phyloP scores from a whole-genome alignment of 2,113 vertebrate species.

The Dissostichus mawsoni region DNA sequence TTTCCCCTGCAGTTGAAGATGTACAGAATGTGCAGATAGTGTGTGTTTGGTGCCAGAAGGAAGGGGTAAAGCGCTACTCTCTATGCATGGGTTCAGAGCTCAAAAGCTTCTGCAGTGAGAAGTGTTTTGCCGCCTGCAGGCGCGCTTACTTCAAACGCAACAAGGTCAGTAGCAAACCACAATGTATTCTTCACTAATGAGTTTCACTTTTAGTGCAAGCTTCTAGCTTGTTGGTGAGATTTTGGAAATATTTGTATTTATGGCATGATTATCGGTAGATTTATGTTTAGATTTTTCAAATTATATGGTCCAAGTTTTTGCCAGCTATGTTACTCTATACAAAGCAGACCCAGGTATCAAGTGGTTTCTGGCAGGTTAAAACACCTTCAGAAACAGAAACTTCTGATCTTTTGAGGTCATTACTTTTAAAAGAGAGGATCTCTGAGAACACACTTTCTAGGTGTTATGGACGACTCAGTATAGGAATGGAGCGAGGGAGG shows the following conservation, averaged over 20 bases:
- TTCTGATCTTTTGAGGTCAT: conserved; percentile 53
- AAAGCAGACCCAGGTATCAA: conserved; percentile 25
- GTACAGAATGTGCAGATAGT: conserved; percentile 98
- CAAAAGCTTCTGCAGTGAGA: conserved; percentile 99
- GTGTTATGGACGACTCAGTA: conserved; percentile 39
- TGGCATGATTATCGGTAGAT: background rate
- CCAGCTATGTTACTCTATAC: conserved; percentile 12
- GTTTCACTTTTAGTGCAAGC: background rate
- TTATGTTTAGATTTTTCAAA: background rate
- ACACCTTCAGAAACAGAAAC: conserved; percentile 55
- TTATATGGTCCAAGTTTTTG: conserved; percentile 5
- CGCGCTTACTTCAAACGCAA: conserved; percentile 99
- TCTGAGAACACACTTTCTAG: conserved; percentile 44
- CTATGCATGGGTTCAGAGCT: conserved; percentile 98
- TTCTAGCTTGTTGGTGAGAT: background rate
- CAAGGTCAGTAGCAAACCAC: conserved; percentile 87
- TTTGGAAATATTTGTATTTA: background rate
- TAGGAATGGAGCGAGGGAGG: conserved; percentile 56
- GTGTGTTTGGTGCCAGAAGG: conserved; percentile 99
- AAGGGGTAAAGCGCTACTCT: conserved; percentile 97
- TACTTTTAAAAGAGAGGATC: conserved; percentile 41
- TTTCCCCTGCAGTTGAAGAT: conserved; percentile 88
- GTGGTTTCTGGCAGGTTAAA: conserved; percentile 55
- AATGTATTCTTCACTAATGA: background rate
- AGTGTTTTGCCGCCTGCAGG: conserved; percentile 98